Evolutionary conservation across 2,888 invertebrate genomes (phyloP).

Genomic region (Noctuana brunneofusca): DNA sequence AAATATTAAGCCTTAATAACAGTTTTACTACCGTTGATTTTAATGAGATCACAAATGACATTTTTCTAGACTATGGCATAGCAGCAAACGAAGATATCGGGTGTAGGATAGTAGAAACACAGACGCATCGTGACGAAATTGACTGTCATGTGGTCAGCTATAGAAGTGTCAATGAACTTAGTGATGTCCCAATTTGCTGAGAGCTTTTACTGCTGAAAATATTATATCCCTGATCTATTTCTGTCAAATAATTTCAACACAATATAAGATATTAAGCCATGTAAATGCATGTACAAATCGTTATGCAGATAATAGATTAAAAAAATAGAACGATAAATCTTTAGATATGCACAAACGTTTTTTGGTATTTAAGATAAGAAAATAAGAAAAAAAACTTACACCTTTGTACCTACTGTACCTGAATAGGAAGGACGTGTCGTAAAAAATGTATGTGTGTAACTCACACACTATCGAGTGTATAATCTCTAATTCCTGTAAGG

Average conservation of each 20-base stretch:
- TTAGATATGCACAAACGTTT: background rate
- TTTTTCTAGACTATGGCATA: background rate
- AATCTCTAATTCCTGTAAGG: slow-evolving; percentile 33
- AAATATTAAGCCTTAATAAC: background rate
- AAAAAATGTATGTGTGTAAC: background rate
- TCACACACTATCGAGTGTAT: background rate
- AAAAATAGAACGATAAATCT: background rate
- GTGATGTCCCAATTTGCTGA: slow-evolving; percentile 57
- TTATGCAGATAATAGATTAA: background rate
- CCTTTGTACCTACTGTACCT: too few species aligned
- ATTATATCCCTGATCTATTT: slow-evolving; percentile 2
- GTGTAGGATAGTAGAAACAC: slow-evolving; percentile 41
- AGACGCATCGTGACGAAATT: slow-evolving; percentile 55
- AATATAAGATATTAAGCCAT: background rate
- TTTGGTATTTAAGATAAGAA: too few species aligned
- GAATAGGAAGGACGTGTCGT: too few species aligned
- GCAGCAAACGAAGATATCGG: slow-evolving; percentile 17
- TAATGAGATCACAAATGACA: background rate
- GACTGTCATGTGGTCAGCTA: slow-evolving; percentile 60
- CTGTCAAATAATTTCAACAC: background rate
- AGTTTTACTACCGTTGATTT: background rate
- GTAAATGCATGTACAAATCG: too few species aligned
- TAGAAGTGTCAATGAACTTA: slow-evolving; percentile 69
- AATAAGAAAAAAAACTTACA: too few species aligned
- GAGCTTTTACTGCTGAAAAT: slow-evolving; percentile 42